Evolutionary conservation across 1,140 invertebrate genomes (phyloP).

Genomic region (Melipona quadrifasciata): DNA sequence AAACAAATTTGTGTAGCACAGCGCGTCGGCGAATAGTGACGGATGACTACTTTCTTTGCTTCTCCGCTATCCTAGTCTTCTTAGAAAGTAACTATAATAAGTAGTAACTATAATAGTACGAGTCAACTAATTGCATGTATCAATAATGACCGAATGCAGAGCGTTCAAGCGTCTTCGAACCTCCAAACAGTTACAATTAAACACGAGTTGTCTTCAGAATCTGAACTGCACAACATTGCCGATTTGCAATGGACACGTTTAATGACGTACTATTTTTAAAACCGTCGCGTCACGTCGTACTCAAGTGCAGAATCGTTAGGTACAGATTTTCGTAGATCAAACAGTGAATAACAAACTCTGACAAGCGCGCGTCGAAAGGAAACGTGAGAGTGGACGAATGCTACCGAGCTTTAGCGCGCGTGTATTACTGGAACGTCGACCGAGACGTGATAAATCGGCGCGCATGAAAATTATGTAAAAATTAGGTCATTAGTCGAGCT

Average conservation of each 20-base stretch:
- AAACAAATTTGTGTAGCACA: too few species aligned
- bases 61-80: too few species aligned
- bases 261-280: not conserved
- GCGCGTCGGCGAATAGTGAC: too few species aligned
- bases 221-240: not conserved
- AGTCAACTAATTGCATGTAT: not conserved
- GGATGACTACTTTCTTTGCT: too few species aligned
- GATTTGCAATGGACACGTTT: not conserved
- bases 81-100: too few species aligned
- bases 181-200: not conserved
- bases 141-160: not conserved
- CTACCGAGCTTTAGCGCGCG: not conserved
- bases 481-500: slow-evolving; percentile 7
- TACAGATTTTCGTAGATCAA: not conserved
- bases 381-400: not conserved
- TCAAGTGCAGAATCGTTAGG: not conserved
- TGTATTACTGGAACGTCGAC: slow-evolving; percentile 18
- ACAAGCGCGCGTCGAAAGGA: not conserved
- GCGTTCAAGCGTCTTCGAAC: not conserved
- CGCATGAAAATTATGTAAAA: slow-evolving; percentile 23
- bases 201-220: not conserved
- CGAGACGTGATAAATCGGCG: slow-evolving; percentile 14
- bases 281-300: not conserved
- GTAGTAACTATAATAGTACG: too few species aligned
- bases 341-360: not conserved